phyloP scores from a whole-genome alignment of 64 coral and sea anemone species.

The Orbicella faveolata region DNA sequence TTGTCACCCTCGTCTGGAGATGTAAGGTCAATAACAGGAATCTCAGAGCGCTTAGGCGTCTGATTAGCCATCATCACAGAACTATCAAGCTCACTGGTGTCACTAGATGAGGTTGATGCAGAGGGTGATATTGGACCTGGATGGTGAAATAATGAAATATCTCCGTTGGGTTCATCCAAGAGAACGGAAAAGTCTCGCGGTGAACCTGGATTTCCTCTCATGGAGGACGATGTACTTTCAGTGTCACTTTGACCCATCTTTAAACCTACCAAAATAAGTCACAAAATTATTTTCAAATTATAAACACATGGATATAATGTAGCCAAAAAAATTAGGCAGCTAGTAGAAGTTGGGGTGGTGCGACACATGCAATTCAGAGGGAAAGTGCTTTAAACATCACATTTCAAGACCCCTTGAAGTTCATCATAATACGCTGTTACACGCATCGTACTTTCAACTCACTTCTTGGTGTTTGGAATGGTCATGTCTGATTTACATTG shows the following conservation, averaged over 20 bases:
- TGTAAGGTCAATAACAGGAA: constrained; percentile 67
- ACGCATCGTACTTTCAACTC: no score
- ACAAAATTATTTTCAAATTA: no score
- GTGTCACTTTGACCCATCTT: constrained; percentile 75
- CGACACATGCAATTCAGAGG: no score
- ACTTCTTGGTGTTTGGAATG: no score
- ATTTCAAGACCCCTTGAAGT: no score
- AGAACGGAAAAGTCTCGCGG: constrained; percentile 64
- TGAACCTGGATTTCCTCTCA: constrained; percentile 71
- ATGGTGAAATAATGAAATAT: constrained; percentile 31
- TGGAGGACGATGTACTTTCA: constrained; percentile 66
- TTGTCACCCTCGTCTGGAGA: constrained; percentile 42
- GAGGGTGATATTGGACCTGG: constrained; percentile 44
- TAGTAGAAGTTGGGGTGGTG: no score
- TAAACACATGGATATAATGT: no score
- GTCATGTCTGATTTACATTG: no score
- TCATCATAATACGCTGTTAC: no score
- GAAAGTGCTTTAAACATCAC: no score
- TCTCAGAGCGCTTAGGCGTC: constrained; percentile 49
- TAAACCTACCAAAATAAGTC: background rate
- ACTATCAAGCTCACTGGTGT: constrained; percentile 59
- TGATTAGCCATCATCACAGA: constrained; percentile 43
- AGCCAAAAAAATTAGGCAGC: no score
- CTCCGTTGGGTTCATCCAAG: constrained; percentile 26
- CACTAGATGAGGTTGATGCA: constrained; percentile 69